Evolutionary conservation across 2,888 invertebrate genomes (phyloP).

Genomic region (Notodonta dromedarius): DNA sequence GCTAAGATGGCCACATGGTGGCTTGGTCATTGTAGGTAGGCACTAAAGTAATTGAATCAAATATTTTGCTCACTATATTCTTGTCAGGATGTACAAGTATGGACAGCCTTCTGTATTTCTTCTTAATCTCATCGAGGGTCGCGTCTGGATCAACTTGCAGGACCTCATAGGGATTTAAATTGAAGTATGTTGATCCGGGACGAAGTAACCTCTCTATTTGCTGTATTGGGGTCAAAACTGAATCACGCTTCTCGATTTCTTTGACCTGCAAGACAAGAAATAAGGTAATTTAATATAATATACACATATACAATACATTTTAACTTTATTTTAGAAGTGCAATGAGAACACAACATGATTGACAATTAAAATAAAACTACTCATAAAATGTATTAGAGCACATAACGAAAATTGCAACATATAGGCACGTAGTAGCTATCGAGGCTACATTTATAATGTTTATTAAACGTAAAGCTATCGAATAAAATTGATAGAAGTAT

Average conservation of each 20-base stretch:
- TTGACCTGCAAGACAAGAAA: slow-evolving; percentile 90
- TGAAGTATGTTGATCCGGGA: slow-evolving; percentile 99
- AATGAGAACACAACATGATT: neutral
- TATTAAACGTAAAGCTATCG: neutral
- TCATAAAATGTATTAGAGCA: too few species aligned
- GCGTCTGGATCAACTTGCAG: slow-evolving; percentile 96
- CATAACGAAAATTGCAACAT: too few species aligned
- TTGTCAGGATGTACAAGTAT: slow-evolving; percentile 99
- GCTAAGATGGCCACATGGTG: neutral
- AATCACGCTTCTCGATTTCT: slow-evolving; percentile 98
- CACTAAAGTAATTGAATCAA: neutral
- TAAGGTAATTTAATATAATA: neutral
- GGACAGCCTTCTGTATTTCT: slow-evolving; percentile 97
- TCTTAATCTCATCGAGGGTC: slow-evolving; percentile 96
- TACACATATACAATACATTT: too few species aligned
- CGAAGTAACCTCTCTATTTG: slow-evolving; percentile 98
- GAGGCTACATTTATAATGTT: too few species aligned
- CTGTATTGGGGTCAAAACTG: slow-evolving; percentile 97
- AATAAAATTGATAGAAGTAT: neutral
- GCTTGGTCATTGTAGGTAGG: neutral
- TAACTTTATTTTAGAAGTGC: neutral
- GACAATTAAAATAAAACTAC: too few species aligned
- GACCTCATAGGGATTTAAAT: slow-evolving; percentile 98
- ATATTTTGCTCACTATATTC: slow-evolving; percentile 85
- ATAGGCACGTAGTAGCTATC: too few species aligned